Evolutionary conservation across 2,113 vertebrate species (phyloP), one percentile per base, ranked within the genome.

Genomic region (Donacobius atricapilla): DNA sequence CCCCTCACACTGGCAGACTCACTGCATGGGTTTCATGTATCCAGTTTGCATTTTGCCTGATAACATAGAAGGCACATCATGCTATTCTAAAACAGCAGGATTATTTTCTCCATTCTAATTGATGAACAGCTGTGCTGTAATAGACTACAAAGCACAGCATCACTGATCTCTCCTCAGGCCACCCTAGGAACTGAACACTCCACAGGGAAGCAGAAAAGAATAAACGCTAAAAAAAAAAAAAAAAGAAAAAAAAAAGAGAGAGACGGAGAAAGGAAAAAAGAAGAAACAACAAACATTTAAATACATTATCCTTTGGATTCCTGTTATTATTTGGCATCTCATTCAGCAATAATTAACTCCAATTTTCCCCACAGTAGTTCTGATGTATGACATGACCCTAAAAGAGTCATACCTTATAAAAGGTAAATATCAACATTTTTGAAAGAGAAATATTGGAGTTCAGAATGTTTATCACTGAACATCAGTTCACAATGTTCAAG

Each of bases 41-140:
- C 95, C 89, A 51, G 93, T 95, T 97, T 96, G 93, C 94, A 97
- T 97, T 96, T 96, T 91, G 94, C 93, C 93, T 87, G 60, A 89
- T 94, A 94, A 92, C 73, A 50, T 66, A 57, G 92, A 96, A 96
- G 86, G 96, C 94, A 68, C 92, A 86, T 87, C 92, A 78, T 35
- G 39, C 94, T 63, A 37, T 94, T 77, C 90, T 92, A 83, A 95
- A 96, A 94, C 96, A 97, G 98, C 97, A 93, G 97, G 97, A 80
- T 96, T 87, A 93, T 94, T 96, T 96, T 95, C 97, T 93, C 90
- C 44, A 40, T 95, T 97, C 97, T 97, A 93, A 96, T 92, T 96
- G 97, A 97, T 85, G 97, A 97, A 96, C 97, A 97, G 96, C 97
- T 97, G 98, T 91, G 95, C 97, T 91, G 89, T 97, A 96, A 98